A percentile compares a stretch with the other conserved stretches of the same genome.
phyloP scores from a whole-genome alignment of 2,113 vertebrate genomes.

The Calonectris borealis region DNA sequence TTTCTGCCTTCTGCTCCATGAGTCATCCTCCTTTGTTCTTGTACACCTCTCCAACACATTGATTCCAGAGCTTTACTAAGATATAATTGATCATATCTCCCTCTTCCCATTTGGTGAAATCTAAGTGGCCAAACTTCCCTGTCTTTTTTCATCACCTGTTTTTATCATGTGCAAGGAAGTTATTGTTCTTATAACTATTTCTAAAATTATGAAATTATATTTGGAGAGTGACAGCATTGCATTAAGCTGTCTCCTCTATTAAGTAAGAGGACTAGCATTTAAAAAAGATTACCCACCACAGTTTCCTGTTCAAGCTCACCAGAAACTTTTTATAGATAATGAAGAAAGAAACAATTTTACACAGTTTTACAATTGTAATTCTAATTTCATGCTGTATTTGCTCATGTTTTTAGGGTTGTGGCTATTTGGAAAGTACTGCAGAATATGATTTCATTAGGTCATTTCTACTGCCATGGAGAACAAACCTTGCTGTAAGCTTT shows the following conservation, averaged over 20 bases:
- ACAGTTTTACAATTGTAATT: background rate
- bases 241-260: background rate
- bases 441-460: background rate
- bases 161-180: background rate
- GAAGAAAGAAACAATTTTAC: background rate
- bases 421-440: background rate
- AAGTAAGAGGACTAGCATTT: background rate
- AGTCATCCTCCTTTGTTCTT: constrained; percentile 37
- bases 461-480: background rate
- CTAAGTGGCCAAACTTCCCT: background rate
- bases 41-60: background rate
- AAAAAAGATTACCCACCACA: background rate
- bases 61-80: background rate
- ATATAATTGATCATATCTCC: constrained; percentile 1
- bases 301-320: background rate
- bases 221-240: background rate
- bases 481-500: background rate
- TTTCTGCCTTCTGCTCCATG: constrained; percentile 18
- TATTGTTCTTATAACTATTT: background rate
- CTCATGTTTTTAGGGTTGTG: background rate
- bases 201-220: background rate
- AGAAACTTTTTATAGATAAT: background rate
- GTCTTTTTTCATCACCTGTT: constrained; percentile 1
- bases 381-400: background rate
- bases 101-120: background rate